Percentiles rank a stretch among this genome's conserved stretches.
Conservation (phyloP, 2,888 invertebrate genomes). For the Orthosia gracilis region DNA sequence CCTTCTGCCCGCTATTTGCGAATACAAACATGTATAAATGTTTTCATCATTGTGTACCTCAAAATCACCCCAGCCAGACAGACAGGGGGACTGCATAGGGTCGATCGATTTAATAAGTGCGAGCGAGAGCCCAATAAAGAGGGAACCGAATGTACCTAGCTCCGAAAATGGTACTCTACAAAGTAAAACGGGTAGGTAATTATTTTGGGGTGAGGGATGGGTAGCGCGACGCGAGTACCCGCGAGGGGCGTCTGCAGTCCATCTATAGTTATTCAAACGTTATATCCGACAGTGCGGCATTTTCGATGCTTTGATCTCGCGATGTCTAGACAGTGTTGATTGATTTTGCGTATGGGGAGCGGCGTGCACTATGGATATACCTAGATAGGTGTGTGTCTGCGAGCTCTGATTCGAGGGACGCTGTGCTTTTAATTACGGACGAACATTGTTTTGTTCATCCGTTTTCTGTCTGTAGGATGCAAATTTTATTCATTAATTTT, state of each 20-base stretch:
- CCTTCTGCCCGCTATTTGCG: conserved; percentile 43
- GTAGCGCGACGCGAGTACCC: conserved; percentile 4
- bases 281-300: conserved; percentile 13
- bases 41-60: conserved; percentile 37
- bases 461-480: background rate
- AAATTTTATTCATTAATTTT: too few species aligned
- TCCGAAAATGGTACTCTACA: conserved; percentile 47
- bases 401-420: background rate
- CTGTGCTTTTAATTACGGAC: conserved; percentile 26
- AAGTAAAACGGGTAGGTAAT: conserved; percentile 47
- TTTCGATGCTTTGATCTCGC: conserved; percentile 22
- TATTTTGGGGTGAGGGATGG: conserved; percentile 50
- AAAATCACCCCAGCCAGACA: conserved; percentile 51
- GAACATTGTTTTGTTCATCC: background rate
- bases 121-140: conserved; percentile 58
- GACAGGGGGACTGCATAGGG: conserved; percentile 36
- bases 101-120: conserved; percentile 51
- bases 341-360: conserved; percentile 34
- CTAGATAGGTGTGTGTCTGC: background rate
- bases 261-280: conserved; percentile 34
- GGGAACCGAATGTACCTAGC: conserved; percentile 47
- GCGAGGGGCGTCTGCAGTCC: conserved; percentile 34
- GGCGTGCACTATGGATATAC: background rate
- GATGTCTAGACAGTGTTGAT: conserved; percentile 47
- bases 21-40: conserved; percentile 42